Evolutionary conservation across 2,113 vertebrate species (phyloP).

Genomic region (Thalassoma bifasciatum): DNA sequence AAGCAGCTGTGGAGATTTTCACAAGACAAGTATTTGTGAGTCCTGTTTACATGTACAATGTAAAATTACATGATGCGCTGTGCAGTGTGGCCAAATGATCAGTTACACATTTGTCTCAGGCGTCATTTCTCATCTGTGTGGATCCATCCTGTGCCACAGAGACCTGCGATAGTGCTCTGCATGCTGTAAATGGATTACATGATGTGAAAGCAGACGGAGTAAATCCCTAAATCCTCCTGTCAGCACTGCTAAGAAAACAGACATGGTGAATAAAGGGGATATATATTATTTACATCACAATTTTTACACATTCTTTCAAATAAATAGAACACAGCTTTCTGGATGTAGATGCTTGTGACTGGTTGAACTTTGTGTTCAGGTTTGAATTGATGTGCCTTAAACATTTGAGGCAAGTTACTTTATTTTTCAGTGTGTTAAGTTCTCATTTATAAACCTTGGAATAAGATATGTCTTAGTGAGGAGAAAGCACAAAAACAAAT

Average conservation of each 20-base stretch:
- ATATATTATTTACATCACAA: too few relatives aligned
- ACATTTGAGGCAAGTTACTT: too few relatives aligned
- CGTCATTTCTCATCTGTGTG: neutral
- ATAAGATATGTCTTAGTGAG: too few relatives aligned
- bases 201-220: conserved; percentile 2
- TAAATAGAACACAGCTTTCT: too few relatives aligned
- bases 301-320: neutral
- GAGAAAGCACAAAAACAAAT: too few relatives aligned
- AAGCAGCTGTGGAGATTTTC: conserved; percentile 18
- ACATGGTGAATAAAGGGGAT: neutral
- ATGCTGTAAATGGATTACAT: conserved; percentile 2
- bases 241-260: neutral
- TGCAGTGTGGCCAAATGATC: conserved; percentile 14
- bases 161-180: neutral
- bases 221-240: conserved; percentile 11
- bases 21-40: neutral
- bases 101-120: neutral
- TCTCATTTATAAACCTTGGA: too few relatives aligned
- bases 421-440: too few relatives aligned
- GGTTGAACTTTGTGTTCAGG: neutral
- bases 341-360: neutral
- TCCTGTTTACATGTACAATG: neutral
- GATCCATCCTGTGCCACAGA: neutral
- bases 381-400: too few relatives aligned
- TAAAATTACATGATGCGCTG: neutral